Percentiles rank a stretch among this genome's conserved stretches.
Evolutionary conservation across 2,888 invertebrate species (phyloP).

Genomic region (Eupithecia pulchellata): DNA sequence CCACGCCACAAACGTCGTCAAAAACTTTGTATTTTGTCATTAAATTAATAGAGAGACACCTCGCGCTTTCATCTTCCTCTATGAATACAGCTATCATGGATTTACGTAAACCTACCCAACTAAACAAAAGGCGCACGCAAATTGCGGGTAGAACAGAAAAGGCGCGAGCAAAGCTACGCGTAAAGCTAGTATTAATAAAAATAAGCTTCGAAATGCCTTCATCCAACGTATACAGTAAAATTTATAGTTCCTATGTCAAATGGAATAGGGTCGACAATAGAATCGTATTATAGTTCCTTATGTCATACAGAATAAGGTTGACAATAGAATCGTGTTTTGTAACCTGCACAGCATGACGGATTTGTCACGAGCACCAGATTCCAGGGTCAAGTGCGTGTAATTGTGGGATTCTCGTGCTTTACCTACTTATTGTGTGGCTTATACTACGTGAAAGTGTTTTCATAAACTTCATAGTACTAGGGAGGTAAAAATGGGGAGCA

Average conservation of each 20-base stretch:
- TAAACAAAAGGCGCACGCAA: too few relatives aligned
- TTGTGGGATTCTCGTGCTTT: conserved; percentile 28
- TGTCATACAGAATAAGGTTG: conserved; percentile 11
- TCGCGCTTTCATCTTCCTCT: too few relatives aligned
- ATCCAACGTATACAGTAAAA: background rate
- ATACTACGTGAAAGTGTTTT: background rate
- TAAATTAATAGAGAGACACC: too few relatives aligned
- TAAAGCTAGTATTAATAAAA: background rate
- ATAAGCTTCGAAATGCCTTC: background rate
- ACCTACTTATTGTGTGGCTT: conserved; percentile 1
- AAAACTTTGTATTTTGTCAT: too few relatives aligned
- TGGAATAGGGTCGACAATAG: conserved; percentile 21
- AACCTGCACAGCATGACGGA: conserved; percentile 32
- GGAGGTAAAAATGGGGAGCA: too few relatives aligned
- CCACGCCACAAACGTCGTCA: too few relatives aligned
- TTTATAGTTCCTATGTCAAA: background rate
- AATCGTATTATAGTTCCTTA: background rate
- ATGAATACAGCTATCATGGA: too few relatives aligned
- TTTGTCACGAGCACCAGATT: conserved; percentile 31
- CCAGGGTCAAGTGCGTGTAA: conserved; percentile 33
- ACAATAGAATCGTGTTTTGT: conserved; percentile 13
- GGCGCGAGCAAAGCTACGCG: background rate
- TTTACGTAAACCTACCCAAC: too few relatives aligned
- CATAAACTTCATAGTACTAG: background rate
- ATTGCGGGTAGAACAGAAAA: too few relatives aligned